Evolutionary conservation across 2,888 invertebrate species (phyloP).

Genomic region (Clostera curtula): DNA sequence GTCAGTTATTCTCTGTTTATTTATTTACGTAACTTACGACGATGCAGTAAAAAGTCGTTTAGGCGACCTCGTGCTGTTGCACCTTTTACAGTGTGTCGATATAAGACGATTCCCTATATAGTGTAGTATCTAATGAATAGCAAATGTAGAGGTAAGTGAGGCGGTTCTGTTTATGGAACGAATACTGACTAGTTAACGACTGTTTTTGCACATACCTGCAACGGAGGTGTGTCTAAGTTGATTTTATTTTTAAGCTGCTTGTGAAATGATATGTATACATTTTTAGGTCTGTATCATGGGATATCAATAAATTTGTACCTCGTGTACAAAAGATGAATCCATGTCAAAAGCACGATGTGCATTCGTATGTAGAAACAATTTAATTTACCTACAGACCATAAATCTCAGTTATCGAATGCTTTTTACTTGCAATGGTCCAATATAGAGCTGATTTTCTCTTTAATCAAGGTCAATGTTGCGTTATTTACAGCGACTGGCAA

Average conservation of each 20-base stretch:
- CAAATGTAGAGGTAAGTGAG: constrained; percentile 47
- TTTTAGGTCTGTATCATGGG: no score
- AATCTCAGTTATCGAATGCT: no score
- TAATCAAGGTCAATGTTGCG: constrained; percentile 22
- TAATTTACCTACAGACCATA: no score
- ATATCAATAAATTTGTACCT: neutral
- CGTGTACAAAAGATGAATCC: neutral
- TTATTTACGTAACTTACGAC: constrained; percentile 45
- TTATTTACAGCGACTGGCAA: constrained; percentile 10
- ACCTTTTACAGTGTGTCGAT: constrained; percentile 41
- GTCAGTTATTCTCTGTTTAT: no score
- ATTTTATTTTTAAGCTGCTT: no score
- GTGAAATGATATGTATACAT: no score
- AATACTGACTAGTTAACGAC: constrained; percentile 26
- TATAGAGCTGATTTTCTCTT: constrained; percentile 9
- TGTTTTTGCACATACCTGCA: constrained; percentile 23
- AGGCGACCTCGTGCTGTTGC: constrained; percentile 34
- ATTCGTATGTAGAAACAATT: no score
- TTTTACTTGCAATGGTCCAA: neutral
- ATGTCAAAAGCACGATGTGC: neutral
- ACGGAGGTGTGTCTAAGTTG: constrained; percentile 9
- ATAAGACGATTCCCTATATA: constrained; percentile 50
- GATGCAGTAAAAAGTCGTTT: constrained; percentile 34
- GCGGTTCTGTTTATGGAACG: constrained; percentile 38
- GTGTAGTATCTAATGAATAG: constrained; percentile 59